phyloP scores from a whole-genome alignment of 2,797 vertebrate genomes.

The Chrosomus eos region DNA sequence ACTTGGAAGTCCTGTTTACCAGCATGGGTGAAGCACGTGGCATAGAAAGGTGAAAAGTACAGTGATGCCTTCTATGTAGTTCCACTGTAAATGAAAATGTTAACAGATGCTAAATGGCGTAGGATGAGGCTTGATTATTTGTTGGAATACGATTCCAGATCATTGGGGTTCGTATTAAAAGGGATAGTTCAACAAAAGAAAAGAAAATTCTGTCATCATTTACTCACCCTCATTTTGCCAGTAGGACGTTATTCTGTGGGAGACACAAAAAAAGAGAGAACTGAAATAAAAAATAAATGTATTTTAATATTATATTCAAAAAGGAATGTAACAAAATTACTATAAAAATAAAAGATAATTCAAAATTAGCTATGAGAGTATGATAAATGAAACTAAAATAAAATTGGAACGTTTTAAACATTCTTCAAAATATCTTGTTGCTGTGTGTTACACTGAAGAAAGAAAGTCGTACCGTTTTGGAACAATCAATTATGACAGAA shows the following conservation, averaged over 20 bases:
- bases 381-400: not conserved
- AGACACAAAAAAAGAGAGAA: not conserved
- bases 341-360: not conserved
- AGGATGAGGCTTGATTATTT: not conserved
- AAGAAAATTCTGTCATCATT: not conserved
- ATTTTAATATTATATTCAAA: not conserved
- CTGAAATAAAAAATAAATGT: not conserved
- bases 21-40: constrained; percentile 47
- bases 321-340: not conserved
- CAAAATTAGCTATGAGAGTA: not conserved
- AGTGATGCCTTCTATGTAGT: constrained; percentile 42
- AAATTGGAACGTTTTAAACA: not conserved
- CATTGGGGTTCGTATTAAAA: not conserved
- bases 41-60: constrained; percentile 49
- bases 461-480: not conserved
- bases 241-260: not conserved
- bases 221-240: not conserved
- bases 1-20: constrained; percentile 53
- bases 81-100: constrained; percentile 41
- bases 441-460: not conserved
- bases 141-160: not conserved
- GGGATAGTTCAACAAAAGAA: not conserved
- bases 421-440: not conserved
- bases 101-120: constrained; percentile 17
- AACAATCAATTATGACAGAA: not conserved